phyloP scores from a whole-genome alignment of 2,888 invertebrate species.

The Dasypolia templi region DNA sequence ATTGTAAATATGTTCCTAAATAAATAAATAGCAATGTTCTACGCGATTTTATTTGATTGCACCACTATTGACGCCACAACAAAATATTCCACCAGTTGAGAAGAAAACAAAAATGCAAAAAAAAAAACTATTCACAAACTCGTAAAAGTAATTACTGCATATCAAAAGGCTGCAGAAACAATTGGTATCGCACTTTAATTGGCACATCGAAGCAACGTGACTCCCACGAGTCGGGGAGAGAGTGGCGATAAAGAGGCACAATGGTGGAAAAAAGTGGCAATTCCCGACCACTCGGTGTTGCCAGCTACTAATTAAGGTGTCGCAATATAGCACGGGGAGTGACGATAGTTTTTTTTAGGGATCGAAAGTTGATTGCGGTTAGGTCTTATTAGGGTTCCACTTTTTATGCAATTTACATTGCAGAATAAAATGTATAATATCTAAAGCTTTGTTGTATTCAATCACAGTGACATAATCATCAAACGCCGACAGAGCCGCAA shows the following conservation, averaged over 20 bases:
- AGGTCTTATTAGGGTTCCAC: conserved; percentile 15
- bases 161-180: conserved; percentile 63
- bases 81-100: background rate
- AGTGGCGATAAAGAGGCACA: conserved; percentile 77
- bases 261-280: conserved; percentile 81
- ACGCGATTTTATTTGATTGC: background rate
- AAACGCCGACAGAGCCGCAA: background rate
- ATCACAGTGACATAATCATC: background rate
- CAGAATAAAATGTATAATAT: background rate
- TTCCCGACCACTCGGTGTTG: conserved; percentile 78
- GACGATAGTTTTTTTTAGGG: conserved; percentile 70
- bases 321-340: conserved; percentile 70
- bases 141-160: conserved; percentile 68
- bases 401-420: conserved; percentile 47
- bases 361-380: conserved; percentile 45
- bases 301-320: conserved; percentile 83
- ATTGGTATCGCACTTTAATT: conserved; percentile 74
- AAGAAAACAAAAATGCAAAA: conserved; percentile 23
- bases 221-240: conserved; percentile 72
- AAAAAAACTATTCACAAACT: conserved; percentile 45
- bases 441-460: background rate
- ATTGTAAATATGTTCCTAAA: no score
- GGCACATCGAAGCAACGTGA: conserved; percentile 76
- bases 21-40: background rate
- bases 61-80: background rate